These are phyloP conservation scores for Drosophila saltans DNA, from an alignment of 1,140 invertebrate species.

Conservation along the genomic window DNA sequence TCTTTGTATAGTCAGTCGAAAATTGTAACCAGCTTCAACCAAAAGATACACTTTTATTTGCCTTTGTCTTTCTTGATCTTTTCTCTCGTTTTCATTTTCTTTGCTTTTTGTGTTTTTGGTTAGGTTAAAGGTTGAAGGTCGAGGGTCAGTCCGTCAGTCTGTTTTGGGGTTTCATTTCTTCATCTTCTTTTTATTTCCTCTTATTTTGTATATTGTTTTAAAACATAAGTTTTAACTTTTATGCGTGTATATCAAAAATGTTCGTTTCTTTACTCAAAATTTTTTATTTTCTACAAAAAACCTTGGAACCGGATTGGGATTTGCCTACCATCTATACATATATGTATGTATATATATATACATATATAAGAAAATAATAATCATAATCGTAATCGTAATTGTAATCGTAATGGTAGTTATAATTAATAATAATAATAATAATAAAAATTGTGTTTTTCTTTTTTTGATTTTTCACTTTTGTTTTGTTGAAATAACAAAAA, in stretches of 20 bases:
- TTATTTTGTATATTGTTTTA: conserved; percentile 24
- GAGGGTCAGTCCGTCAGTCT: conserved; percentile 72
- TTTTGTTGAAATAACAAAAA: conserved; percentile 21
- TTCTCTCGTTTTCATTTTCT: background rate
- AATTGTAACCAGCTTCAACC: conserved; percentile 51
- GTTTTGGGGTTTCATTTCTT: conserved; percentile 51
- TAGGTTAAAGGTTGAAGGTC: conserved; percentile 3
- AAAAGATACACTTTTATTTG: conserved; percentile 41
- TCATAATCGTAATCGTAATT: conserved; percentile 8
- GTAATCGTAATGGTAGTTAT: conserved; percentile 11
- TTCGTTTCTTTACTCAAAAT: conserved; percentile 25
- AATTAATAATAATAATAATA: conserved; percentile 20
- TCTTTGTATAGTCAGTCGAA: conserved; percentile 73
- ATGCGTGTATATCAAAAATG: conserved; percentile 54
- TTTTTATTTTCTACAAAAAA: conserved; percentile 71
- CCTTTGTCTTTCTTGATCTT: conserved; percentile 45
- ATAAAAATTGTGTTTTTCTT: conserved; percentile 28
- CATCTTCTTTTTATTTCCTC: conserved; percentile 32
- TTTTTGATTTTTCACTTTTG: conserved; percentile 29
- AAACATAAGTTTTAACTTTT: conserved; percentile 41
- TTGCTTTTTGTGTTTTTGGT: conserved; percentile 3
- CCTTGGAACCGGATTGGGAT: conserved; percentile 78
- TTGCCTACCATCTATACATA: conserved; percentile 62
- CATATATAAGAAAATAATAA: conserved; percentile 47
- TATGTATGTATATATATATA: conserved; percentile 49